These are phyloP conservation scores for Pseudopleuronectes americanus DNA, from an alignment of 2,797 vertebrate genomes.

Conservation along the genomic window DNA sequence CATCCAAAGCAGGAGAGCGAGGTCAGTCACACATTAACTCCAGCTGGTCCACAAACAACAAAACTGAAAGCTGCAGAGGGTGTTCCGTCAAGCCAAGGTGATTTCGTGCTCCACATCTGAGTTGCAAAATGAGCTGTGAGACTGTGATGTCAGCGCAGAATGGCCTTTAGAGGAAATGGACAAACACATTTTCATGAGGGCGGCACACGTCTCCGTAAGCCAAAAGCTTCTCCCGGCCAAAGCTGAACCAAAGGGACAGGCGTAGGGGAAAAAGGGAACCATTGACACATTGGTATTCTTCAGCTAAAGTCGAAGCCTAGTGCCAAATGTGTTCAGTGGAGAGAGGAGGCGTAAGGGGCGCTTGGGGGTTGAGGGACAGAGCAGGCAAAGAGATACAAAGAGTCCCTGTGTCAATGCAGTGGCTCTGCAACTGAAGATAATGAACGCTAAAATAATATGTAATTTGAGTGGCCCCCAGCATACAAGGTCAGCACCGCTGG, in stretches of 20 bases:
- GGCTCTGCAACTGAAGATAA: slow-evolving; percentile 63
- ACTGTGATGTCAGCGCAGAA: slow-evolving; percentile 26
- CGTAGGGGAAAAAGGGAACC: slow-evolving; percentile 64
- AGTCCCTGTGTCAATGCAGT: slow-evolving; percentile 68
- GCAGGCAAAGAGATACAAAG: slow-evolving; percentile 76
- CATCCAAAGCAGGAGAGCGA: slow-evolving; percentile 32
- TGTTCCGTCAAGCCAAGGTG: slow-evolving; percentile 31
- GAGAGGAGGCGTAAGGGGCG: slow-evolving; percentile 44
- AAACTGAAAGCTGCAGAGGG: slow-evolving; percentile 31
- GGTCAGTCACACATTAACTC: slow-evolving; percentile 46
- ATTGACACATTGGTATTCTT: slow-evolving; percentile 78
- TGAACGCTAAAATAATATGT: slow-evolving; percentile 76
- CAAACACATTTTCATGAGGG: slow-evolving; percentile 63
- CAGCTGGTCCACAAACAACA: slow-evolving; percentile 14
- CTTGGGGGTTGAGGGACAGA: slow-evolving; percentile 47
- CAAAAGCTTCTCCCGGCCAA: slow-evolving; percentile 63
- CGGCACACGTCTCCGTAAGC: slow-evolving; percentile 57
- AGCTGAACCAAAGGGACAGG: slow-evolving; percentile 60
- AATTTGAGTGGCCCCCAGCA: slow-evolving; percentile 58
- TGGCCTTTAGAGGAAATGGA: slow-evolving; percentile 63
- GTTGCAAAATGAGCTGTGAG: slow-evolving; percentile 42
- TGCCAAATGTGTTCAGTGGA: slow-evolving; percentile 72
- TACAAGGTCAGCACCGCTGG: slow-evolving; percentile 62
- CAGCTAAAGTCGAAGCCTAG: slow-evolving; percentile 68
- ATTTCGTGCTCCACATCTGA: slow-evolving; percentile 32